Evolutionary conservation across 2,888 invertebrate species (phyloP), one percentile per base, ranked within the genome.

Genomic region (Biston betularia): DNA sequence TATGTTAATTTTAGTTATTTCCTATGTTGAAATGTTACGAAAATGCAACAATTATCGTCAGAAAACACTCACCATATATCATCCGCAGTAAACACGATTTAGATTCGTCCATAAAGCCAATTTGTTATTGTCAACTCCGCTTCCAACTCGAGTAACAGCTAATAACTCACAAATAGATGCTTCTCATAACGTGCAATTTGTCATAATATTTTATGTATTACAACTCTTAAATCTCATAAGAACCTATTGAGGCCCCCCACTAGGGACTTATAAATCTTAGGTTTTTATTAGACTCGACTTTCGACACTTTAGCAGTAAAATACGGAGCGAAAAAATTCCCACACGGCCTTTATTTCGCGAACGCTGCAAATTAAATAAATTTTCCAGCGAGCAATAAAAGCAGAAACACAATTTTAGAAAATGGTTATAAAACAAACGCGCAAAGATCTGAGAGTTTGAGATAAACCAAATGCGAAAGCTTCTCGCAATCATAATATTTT

Each of bases 211-310:
- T 78, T 75, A 76, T 74, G 75, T 75, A 78, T 72, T 75, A 75
- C 74, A 60, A 71, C 68, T 70, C 70, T 73, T 73, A 76, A 81
- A 78, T 82, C 76, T 75, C 75, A 74, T 76, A 78, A 78, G 63
- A 83, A 76, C 77, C 77, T 77, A 78, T 80, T 77, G 68, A 65
- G 72, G 72, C 65, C 63, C 63, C 66, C 74, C 82, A 58, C 80
- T 70, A 69, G 79, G 76, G 84, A 75, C 71, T 72, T 75, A 80
- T 81, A 82, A 80, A 82, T 83, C 78, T 81, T 73, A 72, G 68
- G 72, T 71, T 81, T 82, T 82, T 82, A 81, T 78, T 79, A 77
- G 75, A 72, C 72, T 71, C 70, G 72, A 78, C 72, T 79, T 68
- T 70, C 72, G 75, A 73, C 75, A 73, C 75, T 75, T 73, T 78